Base-by-base conservation (phyloP, 2,113 vertebrate species). In the Oryzias celebensis region DNA sequence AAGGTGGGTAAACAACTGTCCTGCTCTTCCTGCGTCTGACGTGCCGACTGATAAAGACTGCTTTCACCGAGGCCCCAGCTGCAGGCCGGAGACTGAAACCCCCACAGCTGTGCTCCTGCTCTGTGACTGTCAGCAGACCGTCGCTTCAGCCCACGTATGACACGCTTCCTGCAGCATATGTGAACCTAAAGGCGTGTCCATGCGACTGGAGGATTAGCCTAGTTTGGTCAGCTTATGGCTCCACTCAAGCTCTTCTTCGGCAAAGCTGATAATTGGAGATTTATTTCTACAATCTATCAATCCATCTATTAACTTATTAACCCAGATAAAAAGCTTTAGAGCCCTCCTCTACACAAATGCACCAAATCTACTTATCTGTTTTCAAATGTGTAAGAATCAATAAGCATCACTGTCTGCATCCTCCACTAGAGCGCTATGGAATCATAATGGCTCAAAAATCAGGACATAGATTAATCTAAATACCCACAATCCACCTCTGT, bases 231-330 rank as follows among this genome's bases (percentile, higher is more conserved):
- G 88, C 73, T 88, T 88, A 87, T 4, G 49, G 73, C 75, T 73
- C 26, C 66, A 63, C 75, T 78, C 74, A 66, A 48, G 18, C 75
- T 60, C 77, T 65, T 31, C 67, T 36, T 54, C 4, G 7, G 52
- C 73, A 82, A 85, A 90, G 87, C 88, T 86, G 80, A 86, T 90
- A 88, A 90, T 90, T 90, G 84, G 82, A 87, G 88, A 88, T 90
- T 90, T 90, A 82, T 82, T 75, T 65, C 63, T 31, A 65, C 68
- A 63, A 81, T 88, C 76, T 86, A 88, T 89, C 84, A 85, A 82
- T 85, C 87, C 77, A 81, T 88, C 85, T 87, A 87, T 89, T 90
- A 85, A 83, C 77, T 88, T 84, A 84, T 89, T 87, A 87, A 87
- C 83, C 77, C 77, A 77, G 80, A 82, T 86, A 60, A 88, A 80